Evolutionary conservation across 64 coral and sea anemone species (phyloP).

Genomic region (Stichodactyla helianthus): DNA sequence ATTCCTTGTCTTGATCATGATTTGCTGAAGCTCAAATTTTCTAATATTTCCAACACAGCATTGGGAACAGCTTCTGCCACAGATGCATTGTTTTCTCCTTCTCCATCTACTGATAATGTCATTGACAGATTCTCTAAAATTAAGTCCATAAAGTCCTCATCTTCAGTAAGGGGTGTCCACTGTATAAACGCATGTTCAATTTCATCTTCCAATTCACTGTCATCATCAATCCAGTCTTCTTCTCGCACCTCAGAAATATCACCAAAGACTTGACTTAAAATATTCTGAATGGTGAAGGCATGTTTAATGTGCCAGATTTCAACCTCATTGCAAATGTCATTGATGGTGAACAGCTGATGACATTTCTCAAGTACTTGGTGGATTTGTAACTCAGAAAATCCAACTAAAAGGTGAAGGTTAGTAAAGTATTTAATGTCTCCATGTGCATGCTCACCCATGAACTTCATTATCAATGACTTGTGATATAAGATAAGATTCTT

Average conservation of each 20-base stretch:
- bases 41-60: background rate
- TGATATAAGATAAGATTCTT: slow-evolving; percentile 24
- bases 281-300: slow-evolving; percentile 28
- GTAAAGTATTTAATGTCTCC: background rate
- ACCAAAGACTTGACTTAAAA: slow-evolving; percentile 34
- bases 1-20: background rate
- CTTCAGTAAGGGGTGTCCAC: background rate
- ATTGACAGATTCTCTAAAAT: background rate
- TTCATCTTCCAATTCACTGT: slow-evolving; percentile 9
- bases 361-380: slow-evolving; percentile 23
- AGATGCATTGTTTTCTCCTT: background rate
- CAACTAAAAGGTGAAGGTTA: slow-evolving; percentile 15
- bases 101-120: background rate
- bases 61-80: background rate
- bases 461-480: slow-evolving; percentile 41
- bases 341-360: slow-evolving; percentile 26
- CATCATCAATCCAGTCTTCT: slow-evolving; percentile 12
- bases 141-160: background rate
- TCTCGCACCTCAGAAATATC: background rate
- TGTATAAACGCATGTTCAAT: background rate
- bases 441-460: slow-evolving; percentile 13
- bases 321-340: slow-evolving; percentile 29
- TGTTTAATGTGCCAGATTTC: slow-evolving; percentile 45
- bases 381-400: slow-evolving; percentile 39
- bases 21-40: background rate